A percentile compares a stretch with the other conserved stretches of the same genome.
These are phyloP conservation scores for Copsychus sechellarum DNA, from an alignment of 2,113 vertebrate genomes.

Conservation along the genomic window DNA sequence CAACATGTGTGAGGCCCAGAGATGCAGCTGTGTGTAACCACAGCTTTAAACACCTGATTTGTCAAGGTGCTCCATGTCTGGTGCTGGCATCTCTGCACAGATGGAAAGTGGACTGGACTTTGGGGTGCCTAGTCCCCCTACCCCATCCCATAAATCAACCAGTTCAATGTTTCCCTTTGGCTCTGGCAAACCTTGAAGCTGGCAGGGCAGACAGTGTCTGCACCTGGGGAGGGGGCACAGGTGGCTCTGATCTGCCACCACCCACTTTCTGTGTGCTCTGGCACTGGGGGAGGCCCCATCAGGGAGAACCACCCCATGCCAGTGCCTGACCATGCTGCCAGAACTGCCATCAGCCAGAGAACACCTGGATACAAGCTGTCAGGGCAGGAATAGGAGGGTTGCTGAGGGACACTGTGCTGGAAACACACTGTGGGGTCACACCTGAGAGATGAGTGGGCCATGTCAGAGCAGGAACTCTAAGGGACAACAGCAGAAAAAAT, in stretches of 20 bases:
- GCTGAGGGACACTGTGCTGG: neutral
- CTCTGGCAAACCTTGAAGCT: neutral
- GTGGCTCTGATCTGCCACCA: neutral
- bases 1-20: neutral
- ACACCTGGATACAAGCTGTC: neutral
- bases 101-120: fast-evolving
- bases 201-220: neutral
- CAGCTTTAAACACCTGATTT: neutral
- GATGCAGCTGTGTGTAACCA: neutral
- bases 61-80: fast-evolving
- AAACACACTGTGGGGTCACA: neutral
- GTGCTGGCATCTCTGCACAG: neutral
- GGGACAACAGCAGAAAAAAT: neutral
- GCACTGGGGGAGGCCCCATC: fast-evolving
- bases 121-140: no score
- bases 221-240: neutral
- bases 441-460: neutral
- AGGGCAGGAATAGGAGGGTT: neutral
- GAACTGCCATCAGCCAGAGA: neutral
- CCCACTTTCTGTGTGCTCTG: fast-evolving
- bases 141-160: neutral
- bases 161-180: neutral
- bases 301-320: neutral
- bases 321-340: neutral
- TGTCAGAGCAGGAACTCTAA: neutral